Base-by-base conservation (phyloP, 1,140 invertebrate genomes). In the Procambarus virginalis region DNA sequence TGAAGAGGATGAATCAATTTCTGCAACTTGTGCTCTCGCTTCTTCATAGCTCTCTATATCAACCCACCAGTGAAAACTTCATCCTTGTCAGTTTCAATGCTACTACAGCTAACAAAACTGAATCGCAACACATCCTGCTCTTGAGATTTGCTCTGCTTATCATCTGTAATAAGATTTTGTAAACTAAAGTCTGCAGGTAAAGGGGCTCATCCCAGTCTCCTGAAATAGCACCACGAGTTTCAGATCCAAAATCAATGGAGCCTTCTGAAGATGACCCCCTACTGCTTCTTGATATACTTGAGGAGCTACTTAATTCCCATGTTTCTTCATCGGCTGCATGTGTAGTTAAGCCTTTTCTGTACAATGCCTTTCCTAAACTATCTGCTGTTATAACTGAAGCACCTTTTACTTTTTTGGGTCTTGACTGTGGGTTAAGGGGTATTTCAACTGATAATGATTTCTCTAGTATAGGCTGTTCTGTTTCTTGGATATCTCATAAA, bases 241-340 rank as follows among this genome's bases (percentile, higher is more conserved):
- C 91, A 22, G 80, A 87, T 17, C 91, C 91, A 82, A 92, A 92
- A 70, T 92, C 91, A 70, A 92, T 68, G n/a, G 91, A 92, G 4
- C 91, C 91, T 68, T 92, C 91, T 5, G 91, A 76, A n/a, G 83
- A 89, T 20, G 88, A 89, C 20, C 51, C 88, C 60, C 75, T 84
- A 46, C 64, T 83, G 78, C 88, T 89, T 51, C 73, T 46, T 14
- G 60, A 51, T 64, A 22, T 79, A 78, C 87, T 86, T 5, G 91
- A 92, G 2, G 89, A 90, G 20, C 82, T 88, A 48, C 81, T 84
- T 14, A 58, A 79, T 79, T 86, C 84, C 76, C 76, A 86, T 22
- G 45, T 84, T 73, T 84, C 68, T 68, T 49, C 34, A 20, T 68
- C 45, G 17, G 10, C 64, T 46, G 14, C 49, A 9, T 8, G 46